Base-by-base conservation (phyloP, 2,888 invertebrate genomes). In the Acronicta aceris region DNA sequence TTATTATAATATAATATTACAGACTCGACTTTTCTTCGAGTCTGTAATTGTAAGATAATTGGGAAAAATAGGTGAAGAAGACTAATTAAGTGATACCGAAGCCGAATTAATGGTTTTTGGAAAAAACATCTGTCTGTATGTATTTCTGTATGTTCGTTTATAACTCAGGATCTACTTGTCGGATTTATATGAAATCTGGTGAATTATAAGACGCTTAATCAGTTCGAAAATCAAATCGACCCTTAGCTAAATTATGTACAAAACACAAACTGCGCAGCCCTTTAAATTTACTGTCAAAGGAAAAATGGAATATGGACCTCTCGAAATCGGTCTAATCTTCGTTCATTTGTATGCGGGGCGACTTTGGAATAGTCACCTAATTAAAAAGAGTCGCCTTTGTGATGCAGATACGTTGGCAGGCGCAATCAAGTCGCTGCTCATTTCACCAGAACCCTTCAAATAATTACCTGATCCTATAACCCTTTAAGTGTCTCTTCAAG, bases 301-400 rank as follows among this genome's bases (percentile, higher is more conserved):
- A 83, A 84, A 84, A 85, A 82, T 82, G 65, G 78, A 81, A 83
- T 81, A 81, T 75, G 78, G 71, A 78, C 73, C 66, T 67, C 63
- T 71, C 64, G 76, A 79, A 84, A 82, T 83, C 73, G 82, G 62
- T 82, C 81, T 84, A 88, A 89, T 88, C 86, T 87, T 78, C 80
- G 67, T 86, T 89, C 88, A 89, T 90, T 90, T 88, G 85, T 89
- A 90, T 90, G 89, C 89, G 79, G 82, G 79, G 77, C 78, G 81
- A 84, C 85, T 81, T 81, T 78, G 79, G 81, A 89, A 89, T 89
- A 88, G 89, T 87, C 88, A 82, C 84, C 86, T 90, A 89, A 91
- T 91, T 91, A 90, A 91, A 90, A 91, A 89, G 88, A 90, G 85
- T 86, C 74, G 76, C 85, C 90, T 91, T 91, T 91, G 89, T 89